Evolutionary conservation across 2,888 invertebrate genomes (phyloP).

Genomic region (Acanthosoma haemorrhoidale): DNA sequence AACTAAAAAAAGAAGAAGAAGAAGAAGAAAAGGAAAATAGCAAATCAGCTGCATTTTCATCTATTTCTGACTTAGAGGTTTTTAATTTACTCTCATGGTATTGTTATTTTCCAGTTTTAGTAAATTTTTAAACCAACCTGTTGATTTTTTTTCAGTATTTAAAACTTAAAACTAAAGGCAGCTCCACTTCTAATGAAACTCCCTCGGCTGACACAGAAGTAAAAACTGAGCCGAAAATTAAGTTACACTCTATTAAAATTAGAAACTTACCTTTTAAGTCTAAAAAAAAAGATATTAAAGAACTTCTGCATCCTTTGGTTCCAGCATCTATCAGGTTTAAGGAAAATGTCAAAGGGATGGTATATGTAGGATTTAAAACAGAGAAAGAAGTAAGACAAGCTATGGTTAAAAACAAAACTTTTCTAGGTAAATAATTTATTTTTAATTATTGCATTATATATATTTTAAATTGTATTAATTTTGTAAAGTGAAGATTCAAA

Average conservation of each 20-base stretch:
- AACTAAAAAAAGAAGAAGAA: constrained; percentile 47
- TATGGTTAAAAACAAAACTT: constrained; percentile 75
- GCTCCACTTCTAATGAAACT: constrained; percentile 28
- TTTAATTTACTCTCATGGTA: not conserved
- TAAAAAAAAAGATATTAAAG: constrained; percentile 76
- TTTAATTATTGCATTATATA: not conserved
- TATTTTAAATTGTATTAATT: not conserved
- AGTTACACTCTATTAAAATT: constrained; percentile 65
- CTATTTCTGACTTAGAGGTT: constrained; percentile 74
- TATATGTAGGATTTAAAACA: constrained; percentile 83
- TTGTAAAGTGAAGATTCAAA: not conserved
- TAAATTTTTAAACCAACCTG: not conserved
- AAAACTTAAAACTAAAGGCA: constrained; percentile 43
- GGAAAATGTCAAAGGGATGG: constrained; percentile 70
- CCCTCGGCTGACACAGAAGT: constrained; percentile 21
- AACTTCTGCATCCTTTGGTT: constrained; percentile 75
- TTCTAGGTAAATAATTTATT: constrained; percentile 58
- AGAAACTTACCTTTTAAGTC: constrained; percentile 70
- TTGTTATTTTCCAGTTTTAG: constrained; percentile 53
- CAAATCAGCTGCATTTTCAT: constrained; percentile 54
- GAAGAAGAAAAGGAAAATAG: constrained; percentile 36
- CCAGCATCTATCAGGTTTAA: constrained; percentile 66
- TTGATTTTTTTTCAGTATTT: constrained; percentile 53
- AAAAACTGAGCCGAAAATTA: constrained; percentile 35
- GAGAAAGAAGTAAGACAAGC: constrained; percentile 75